Evolutionary conservation across 2,888 invertebrate genomes (phyloP), one percentile per base, ranked within the genome.

Genomic region (Schizotus pectinicornis): DNA sequence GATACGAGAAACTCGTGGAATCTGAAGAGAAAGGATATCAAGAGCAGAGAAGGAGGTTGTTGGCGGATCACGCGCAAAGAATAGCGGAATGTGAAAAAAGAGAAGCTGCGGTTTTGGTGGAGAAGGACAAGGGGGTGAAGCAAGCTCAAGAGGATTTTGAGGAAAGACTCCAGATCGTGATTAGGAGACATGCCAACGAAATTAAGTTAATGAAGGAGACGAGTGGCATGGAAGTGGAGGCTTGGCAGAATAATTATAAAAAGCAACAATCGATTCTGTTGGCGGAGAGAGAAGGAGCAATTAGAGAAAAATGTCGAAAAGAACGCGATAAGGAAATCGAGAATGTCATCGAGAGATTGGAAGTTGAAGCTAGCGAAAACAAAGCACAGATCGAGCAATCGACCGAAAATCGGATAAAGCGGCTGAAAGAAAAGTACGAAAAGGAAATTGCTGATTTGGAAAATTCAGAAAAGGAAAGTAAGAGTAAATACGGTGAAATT

Each of bases 291-390:
- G 90, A 91, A 77, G 81, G 82, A 53, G 83, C 85, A 66, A 86
- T 93, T 68, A 77, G 87, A 1, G 88, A 90, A 30, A 86, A 89
- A 64, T 88, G 86, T 73, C 86, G 87, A 74, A 82, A 83, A 46
- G 92, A 93, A 73, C 79, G 92, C 54, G 93, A 94, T 77, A 85
- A 83, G 42, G 92, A 92, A 80, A 90, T 92, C 50, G 92, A 93
- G 74, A 79, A 84, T 9, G 88, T 88, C 0, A 89, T 90, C 45
- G 87, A 86, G 67, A 84, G 86, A 56, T 81, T 91, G 72, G 89
- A 89, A 64, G 83, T 82, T 0, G 90, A 90, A 71, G 85, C 87
- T 0, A 83, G 84, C 45, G 82, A 83, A 1, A 84, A 82, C 1
- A 83, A 84, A 66, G 77, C 72, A 39, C 87, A 87, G 58, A 73